Base-by-base conservation (phyloP, 2,888 invertebrate species). In the Leptopilina syphax region DNA sequence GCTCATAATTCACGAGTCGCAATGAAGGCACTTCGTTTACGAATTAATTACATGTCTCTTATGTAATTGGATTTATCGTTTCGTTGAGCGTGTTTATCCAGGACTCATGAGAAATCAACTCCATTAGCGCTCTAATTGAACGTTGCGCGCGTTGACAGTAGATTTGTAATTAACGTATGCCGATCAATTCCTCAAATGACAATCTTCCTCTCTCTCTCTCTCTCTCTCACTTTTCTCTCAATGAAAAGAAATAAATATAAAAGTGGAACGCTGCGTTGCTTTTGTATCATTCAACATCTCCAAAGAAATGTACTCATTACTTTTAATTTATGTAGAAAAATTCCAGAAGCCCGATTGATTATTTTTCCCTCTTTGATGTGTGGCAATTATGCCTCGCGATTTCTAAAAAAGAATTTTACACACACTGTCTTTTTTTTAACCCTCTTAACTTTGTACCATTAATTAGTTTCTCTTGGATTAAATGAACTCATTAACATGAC, bases 111-210 rank as follows among this genome's bases (percentile, higher is more conserved):
- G 85, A 88, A 88, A 87, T 88, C 86, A 85, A 86, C 87, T 87
- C 86, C 87, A 89, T 89, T 89, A 89, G 87, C 87, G 86, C 84
- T 85, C 85, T 89, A 89, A 89, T 89, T 89, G 89, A 89, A 86
- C 88, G 87, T 87, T 86, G 84, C 86, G 86, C 85, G 84, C 86
- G 85, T 86, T 88, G 89, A 88, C 87, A 86, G 88, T 85, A 84
- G 84, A 83, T 84, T 85, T 83, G 86, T 87, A 88, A 90, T 89
- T 89, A 88, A 88, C 85, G 85, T 83, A 82, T 83, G 81, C 81
- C 84, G 76, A 81, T 82, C 80, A 83, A 78, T 77, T 79, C 82
- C 81, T 79, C 82, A 83, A 83, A 83, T 82, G 83, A 82, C 81
- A 77, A 79, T 47, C 66, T 44, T 60, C 34, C 34, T 34, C 3